A percentile compares a stretch with the other conserved stretches of the same genome.
Evolutionary conservation across 2,888 invertebrate genomes (phyloP).

Genomic region (Spilarctia lutea): DNA sequence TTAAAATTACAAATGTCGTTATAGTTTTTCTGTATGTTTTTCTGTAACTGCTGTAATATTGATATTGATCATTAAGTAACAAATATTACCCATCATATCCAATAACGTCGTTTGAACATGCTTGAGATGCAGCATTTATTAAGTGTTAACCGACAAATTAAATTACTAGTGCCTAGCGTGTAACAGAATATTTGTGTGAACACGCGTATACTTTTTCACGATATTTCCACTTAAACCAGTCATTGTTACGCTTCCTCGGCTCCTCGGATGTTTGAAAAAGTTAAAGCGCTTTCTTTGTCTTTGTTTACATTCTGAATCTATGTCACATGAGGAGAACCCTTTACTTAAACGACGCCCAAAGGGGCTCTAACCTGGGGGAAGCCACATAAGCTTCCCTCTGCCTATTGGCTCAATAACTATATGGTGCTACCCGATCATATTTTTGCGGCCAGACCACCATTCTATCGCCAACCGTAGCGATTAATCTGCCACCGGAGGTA

Average conservation of each 20-base stretch:
- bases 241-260: slow-evolving; percentile 3
- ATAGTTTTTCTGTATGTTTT: too few relatives aligned
- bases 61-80: background rate
- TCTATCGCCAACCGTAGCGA: too few relatives aligned
- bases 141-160: slow-evolving; percentile 41
- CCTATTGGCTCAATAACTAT: too few relatives aligned
- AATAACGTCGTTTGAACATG: slow-evolving; percentile 46
- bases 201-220: slow-evolving; percentile 22
- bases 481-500: too few relatives aligned
- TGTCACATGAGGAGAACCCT: background rate
- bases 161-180: slow-evolving; percentile 31
- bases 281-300: background rate
- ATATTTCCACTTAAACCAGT: slow-evolving; percentile 11
- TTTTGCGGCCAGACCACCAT: too few relatives aligned
- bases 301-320: background rate
- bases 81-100: background rate
- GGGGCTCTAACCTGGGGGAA: too few relatives aligned
- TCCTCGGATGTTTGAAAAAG: slow-evolving; percentile 1
- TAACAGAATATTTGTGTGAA: slow-evolving; percentile 33
- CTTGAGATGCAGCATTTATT: slow-evolving; percentile 40
- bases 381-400: too few relatives aligned
- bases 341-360: too few relatives aligned
- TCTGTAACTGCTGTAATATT: too few relatives aligned
- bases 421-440: too few relatives aligned
- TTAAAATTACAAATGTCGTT: background rate